Base-by-base conservation (phyloP, 2,797 vertebrate species). In the Hapalemur alaotrensis region DNA sequence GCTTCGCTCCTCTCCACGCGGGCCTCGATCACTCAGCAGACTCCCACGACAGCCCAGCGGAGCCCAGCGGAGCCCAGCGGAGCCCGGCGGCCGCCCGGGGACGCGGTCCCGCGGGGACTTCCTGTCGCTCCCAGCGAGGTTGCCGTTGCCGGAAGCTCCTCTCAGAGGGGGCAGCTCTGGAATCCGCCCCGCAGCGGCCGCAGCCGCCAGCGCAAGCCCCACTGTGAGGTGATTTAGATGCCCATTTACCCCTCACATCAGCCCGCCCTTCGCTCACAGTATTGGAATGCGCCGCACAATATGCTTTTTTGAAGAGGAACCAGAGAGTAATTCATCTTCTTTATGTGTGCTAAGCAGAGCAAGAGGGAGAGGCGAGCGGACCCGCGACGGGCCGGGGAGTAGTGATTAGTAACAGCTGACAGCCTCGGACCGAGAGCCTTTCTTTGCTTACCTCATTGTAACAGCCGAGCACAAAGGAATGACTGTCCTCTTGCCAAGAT, bases 331-430 rank as follows among this genome's bases (percentile, higher is more conserved):
- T 98, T 98, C 98, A 98, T 98, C 98, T 98, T 98, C 98, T 99
- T 99, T 99, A 98, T 99, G 98, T 98, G 98, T 98, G 98, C 98
- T 98, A 99, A 99, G 98, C 98, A 98, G 99, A 99, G 99, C 99
- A 99, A 98, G 98, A 99, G 98, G 98, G 98, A 98, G 98, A 98
- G 97, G 98, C 97, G 95, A 98, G 98, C 82, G 92, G 98, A 98
- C 98, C 98, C 98, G 95, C 98, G 98, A 98, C 94, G 98, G 98
- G 98, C 98, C 93, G 98, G 98, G 98, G 98, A 98, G 98, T 94
- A 97, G 98, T 98, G 99, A 99, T 99, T 99, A 99, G 99, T 98
- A 99, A 98, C 98, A 99, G 98, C 99, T 99, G 98, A 98, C 99
- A 98, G 98, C 98, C 98, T 97, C 98, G 95, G 98, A 98, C 97